Conservation (phyloP, 2,113 vertebrate species). For the Leptobrachium leishanense region DNA sequence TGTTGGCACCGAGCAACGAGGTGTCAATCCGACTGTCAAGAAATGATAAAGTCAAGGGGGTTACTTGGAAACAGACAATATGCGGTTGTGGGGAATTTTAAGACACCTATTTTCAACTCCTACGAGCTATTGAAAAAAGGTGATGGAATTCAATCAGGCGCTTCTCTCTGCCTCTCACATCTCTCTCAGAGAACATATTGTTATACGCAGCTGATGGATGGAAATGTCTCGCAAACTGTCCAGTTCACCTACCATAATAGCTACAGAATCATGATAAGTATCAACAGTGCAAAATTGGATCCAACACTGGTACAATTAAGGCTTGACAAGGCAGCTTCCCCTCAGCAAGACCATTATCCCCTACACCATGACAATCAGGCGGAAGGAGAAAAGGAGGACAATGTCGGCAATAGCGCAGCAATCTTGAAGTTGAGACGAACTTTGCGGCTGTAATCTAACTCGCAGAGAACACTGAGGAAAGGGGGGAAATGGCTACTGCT, state of each 20-base stretch:
- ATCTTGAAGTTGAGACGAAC: constrained; percentile 4
- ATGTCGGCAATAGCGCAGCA: neutral
- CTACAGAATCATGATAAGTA: constrained; percentile 35
- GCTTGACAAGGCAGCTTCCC: constrained; percentile 26
- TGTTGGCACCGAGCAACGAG: constrained; percentile 2
- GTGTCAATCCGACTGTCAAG: constrained; percentile 10
- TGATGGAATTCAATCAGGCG: constrained; percentile 46
- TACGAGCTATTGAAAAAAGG: constrained; percentile 38
- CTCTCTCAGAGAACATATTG: constrained; percentile 25
- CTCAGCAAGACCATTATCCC: constrained; percentile 22
- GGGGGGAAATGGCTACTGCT: neutral
- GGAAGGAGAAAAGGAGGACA: neutral
- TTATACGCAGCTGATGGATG: constrained; percentile 38
- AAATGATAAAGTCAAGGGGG: constrained; percentile 4
- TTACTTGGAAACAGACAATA: constrained; percentile 17
- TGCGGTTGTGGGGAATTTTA: constrained; percentile 28
- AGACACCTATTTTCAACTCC: constrained; percentile 30
- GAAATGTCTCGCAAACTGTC: constrained; percentile 39
- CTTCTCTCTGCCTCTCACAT: constrained; percentile 22
- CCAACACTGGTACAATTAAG: constrained; percentile 16
- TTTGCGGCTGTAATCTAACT: neutral
- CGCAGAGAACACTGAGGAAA: neutral
- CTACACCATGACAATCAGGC: constrained; percentile 6
- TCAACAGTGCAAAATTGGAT: constrained; percentile 41
- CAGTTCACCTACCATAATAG: constrained; percentile 40